Evolutionary conservation across 2,888 invertebrate genomes (phyloP).

Genomic region (Antitype chi): DNA sequence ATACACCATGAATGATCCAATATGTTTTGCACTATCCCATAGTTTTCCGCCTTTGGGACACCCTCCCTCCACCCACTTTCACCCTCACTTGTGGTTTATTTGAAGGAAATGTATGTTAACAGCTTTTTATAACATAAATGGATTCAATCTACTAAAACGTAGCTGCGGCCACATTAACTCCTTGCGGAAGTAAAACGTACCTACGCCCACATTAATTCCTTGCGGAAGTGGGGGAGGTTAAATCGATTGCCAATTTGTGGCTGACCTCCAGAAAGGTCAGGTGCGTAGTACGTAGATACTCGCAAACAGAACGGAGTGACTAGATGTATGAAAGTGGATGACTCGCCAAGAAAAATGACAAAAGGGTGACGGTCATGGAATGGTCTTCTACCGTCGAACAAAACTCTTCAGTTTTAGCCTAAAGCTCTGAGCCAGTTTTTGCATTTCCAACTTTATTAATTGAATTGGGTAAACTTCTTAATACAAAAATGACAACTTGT

Average conservation of each 20-base stretch:
- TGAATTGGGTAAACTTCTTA: too few relatives aligned
- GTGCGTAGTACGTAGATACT: neutral
- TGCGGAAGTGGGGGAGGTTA: constrained; percentile 1
- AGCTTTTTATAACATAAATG: neutral
- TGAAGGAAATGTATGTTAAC: neutral
- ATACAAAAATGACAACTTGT: too few relatives aligned
- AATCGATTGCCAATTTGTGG: constrained; percentile 33
- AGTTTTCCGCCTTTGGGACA: neutral
- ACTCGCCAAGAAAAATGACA: neutral
- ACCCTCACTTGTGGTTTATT: neutral
- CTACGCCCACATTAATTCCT: constrained; percentile 4
- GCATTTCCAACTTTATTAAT: too few relatives aligned
- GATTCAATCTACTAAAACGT: constrained; percentile 18
- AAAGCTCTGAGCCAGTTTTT: too few relatives aligned
- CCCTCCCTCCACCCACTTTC: neutral
- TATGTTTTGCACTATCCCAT: neutral
- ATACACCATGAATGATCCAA: neutral
- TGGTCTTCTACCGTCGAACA: too few relatives aligned
- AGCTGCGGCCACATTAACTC: constrained; percentile 5
- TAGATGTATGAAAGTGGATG: neutral
- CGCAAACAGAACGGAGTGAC: neutral
- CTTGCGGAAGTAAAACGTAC: constrained; percentile 9
- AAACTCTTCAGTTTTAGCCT: too few relatives aligned
- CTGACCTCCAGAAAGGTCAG: constrained; percentile 27
- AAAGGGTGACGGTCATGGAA: too few relatives aligned